Evolutionary conservation across 1,140 invertebrate genomes (phyloP).

Genomic region (Drosophila parvula): DNA sequence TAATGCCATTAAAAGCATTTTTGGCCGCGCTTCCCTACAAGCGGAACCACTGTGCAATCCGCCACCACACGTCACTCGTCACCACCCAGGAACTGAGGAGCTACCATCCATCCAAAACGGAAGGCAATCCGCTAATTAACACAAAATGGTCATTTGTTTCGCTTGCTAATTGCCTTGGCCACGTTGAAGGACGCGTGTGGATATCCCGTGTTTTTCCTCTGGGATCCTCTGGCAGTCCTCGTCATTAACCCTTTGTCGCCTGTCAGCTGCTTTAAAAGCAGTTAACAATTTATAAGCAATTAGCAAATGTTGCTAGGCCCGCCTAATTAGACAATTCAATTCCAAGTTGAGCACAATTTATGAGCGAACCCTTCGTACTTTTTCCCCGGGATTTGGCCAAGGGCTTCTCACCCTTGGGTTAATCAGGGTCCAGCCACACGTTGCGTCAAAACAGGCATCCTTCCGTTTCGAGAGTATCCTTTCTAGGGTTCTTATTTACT

Average conservation of each 20-base stretch:
- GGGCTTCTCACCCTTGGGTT: slow-evolving; percentile 18
- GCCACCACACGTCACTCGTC: slow-evolving; percentile 18
- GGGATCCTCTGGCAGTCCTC: slow-evolving; percentile 26
- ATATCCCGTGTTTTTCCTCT: slow-evolving; percentile 12
- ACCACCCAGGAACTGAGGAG: background rate
- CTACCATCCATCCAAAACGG: slow-evolving; percentile 3
- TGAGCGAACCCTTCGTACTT: slow-evolving; percentile 13
- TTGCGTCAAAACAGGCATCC: slow-evolving; percentile 9
- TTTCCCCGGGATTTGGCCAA: background rate
- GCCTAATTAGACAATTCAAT: slow-evolving; percentile 63
- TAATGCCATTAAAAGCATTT: too few relatives aligned
- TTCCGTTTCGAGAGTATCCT: background rate
- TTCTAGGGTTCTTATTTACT: background rate
- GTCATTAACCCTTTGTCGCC: slow-evolving; percentile 68
- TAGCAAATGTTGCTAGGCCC: slow-evolving; percentile 55
- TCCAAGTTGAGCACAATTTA: slow-evolving; percentile 40
- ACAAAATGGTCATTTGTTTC: slow-evolving; percentile 74
- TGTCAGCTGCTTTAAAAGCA: slow-evolving; percentile 60
- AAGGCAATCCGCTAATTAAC: slow-evolving; percentile 64
- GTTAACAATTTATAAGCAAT: slow-evolving; percentile 78
- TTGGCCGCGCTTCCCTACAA: too few relatives aligned
- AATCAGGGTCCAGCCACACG: slow-evolving; percentile 19
- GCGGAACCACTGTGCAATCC: too few relatives aligned
- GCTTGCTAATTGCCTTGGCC: slow-evolving; percentile 60
- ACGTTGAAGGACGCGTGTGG: slow-evolving; percentile 21